phyloP scores from a whole-genome alignment of 2,113 vertebrate genomes.

The Caranx melampygus region DNA sequence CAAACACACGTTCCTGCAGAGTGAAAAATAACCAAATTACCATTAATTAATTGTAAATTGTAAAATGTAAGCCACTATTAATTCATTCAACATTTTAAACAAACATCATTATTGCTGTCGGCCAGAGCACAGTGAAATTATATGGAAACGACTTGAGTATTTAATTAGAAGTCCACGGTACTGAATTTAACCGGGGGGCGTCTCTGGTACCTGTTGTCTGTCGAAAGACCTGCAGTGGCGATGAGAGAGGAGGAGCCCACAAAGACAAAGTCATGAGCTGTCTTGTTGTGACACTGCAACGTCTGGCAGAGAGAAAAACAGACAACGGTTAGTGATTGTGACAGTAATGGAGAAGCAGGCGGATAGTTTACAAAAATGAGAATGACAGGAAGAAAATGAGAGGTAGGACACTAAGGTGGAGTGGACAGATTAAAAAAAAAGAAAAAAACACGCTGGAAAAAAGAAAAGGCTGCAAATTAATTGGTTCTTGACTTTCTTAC shows the following conservation, averaged over 20 bases:
- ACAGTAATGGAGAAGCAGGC: slow-evolving; percentile 35
- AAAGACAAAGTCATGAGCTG: slow-evolving; percentile 97
- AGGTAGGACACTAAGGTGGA: neutral
- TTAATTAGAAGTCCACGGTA: slow-evolving; percentile 1
- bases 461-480: neutral
- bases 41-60: neutral
- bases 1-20: slow-evolving; percentile 93
- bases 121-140: neutral
- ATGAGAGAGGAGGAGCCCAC: slow-evolving; percentile 97
- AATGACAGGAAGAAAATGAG: slow-evolving; percentile 10
- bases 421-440: slow-evolving; percentile 15
- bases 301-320: slow-evolving; percentile 81
- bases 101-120: neutral
- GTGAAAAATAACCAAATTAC: slow-evolving; percentile 23
- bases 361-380: slow-evolving; percentile 18
- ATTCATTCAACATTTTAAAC: neutral
- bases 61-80: too few species aligned
- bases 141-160: neutral
- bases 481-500: slow-evolving; percentile 77
- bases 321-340: slow-evolving; percentile 20
- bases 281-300: slow-evolving; percentile 98
- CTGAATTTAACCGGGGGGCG: neutral
- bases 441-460: neutral
- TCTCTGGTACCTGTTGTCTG: slow-evolving; percentile 90
- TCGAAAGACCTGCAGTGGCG: slow-evolving; percentile 94